Evolutionary conservation across 2,113 vertebrate species (phyloP).

Genomic region (Amphiprion percula): DNA sequence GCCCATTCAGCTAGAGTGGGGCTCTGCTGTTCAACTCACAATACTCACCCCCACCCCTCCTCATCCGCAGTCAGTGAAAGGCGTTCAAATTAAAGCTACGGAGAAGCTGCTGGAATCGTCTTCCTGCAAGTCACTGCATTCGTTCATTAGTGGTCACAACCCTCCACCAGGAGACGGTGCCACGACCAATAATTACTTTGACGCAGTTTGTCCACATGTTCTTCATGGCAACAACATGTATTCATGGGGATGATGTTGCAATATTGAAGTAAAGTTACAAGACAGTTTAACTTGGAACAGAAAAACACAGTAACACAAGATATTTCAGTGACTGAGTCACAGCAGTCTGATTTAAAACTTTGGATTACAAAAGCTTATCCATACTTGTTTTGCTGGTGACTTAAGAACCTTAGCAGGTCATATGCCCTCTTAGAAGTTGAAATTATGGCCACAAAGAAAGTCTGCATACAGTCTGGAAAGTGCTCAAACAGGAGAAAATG

Average conservation of each 20-base stretch:
- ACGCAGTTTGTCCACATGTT: conserved; percentile 32
- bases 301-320: conserved; percentile 5
- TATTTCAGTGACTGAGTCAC: conserved; percentile 16
- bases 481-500: conserved; percentile 7
- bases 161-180: conserved; percentile 27
- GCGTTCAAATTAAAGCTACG: conserved; percentile 63
- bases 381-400: conserved; percentile 76
- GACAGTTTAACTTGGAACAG: conserved; percentile 7
- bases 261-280: not conserved
- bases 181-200: conserved; percentile 24
- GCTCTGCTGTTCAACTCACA: conserved; percentile 79
- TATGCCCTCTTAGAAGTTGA: conserved; percentile 73
- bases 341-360: conserved; percentile 49
- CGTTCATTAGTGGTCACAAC: conserved; percentile 39
- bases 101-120: conserved; percentile 68
- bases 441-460: conserved; percentile 61
- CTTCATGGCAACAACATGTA: not conserved
- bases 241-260: not conserved
- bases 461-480: conserved; percentile 34
- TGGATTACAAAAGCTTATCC: conserved; percentile 78
- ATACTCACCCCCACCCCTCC: conserved; percentile 61
- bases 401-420: conserved; percentile 83
- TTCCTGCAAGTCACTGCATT: conserved; percentile 68
- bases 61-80: conserved; percentile 63
- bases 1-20: conserved; percentile 79